Evolutionary conservation across 2,888 invertebrate genomes (phyloP), one percentile per base, ranked within the genome.

Genomic region (Himalopsyche tibetana): DNA sequence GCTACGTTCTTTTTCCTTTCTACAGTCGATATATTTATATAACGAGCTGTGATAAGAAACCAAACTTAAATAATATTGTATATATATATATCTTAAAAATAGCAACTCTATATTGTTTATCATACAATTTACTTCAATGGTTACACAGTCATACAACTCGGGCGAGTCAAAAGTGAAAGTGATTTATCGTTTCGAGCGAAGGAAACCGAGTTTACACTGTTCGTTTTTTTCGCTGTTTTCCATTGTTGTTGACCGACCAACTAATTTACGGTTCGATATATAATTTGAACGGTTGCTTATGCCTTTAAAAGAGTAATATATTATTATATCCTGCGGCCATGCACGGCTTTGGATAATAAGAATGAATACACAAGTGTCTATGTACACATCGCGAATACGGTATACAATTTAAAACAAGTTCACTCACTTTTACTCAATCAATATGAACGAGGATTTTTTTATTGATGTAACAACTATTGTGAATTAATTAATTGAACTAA

Each of bases 181-280:
- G 88, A 88, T 88, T 88, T 88, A 88, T 88, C 74, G 87, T 85
- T 38, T 55, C n/a, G 79, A 45, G 40, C 79, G 15, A 28, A 45
- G 86, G 86, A 84, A 86, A 82, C 69, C 82, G 79, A 55, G 83
- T 63, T 63, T 63, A 63, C 63, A 63, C 63, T 80, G 74, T 42
- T 11, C n/a, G 19, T 80, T 84, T 83, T 86, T 82, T 51, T 36
- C 56, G 55, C 82, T 87, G 85, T 84, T 87, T 86, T 86, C 42
- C 63, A 63, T 63, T 63, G 63, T 63, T 63, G 63, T 63, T 63
- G 19, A 63, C 63, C 63, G 63, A 69, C 45, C 63, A 84, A 86
- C 87, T 84, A 86, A 87, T 87, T 87, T 86, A 82, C 84, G 83
- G 87, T 86, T 85, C 84, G 86, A 88, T 88, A 19, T 63, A 83